These are phyloP conservation scores for Aleadryas rufinucha DNA, from an alignment of 2,113 vertebrate genomes.

Conservation along the genomic window DNA sequence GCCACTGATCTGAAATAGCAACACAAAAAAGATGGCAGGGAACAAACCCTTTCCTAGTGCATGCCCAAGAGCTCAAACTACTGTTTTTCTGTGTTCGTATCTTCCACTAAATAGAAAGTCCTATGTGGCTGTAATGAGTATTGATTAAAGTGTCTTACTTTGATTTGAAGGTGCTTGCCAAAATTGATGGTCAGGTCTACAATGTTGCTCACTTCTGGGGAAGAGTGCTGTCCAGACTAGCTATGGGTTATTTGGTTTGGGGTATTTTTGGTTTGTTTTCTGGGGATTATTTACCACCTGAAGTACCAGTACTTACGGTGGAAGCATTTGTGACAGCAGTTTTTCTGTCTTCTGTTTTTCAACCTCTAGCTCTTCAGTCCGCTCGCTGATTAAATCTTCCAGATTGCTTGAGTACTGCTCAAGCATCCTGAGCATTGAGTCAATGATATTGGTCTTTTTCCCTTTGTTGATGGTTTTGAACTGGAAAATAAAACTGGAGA, in stretches of 20 bases:
- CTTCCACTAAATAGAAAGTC: background rate
- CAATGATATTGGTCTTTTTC: constrained; percentile 92
- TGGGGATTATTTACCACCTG: background rate
- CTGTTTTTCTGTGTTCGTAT: background rate
- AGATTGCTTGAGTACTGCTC: constrained; percentile 95
- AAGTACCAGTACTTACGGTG: constrained; percentile 77
- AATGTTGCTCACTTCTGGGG: background rate
- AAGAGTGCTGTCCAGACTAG: background rate
- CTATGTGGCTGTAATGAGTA: background rate
- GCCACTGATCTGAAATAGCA: constrained; percentile 83
- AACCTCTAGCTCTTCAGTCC: constrained; percentile 89
- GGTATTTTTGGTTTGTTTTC: background rate
- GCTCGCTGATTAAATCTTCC: constrained; percentile 88
- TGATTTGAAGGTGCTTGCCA: background rate
- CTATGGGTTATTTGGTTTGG: background rate
- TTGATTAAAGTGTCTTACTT: background rate
- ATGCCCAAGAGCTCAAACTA: background rate
- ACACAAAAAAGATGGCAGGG: background rate
- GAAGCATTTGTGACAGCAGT: constrained; percentile 91
- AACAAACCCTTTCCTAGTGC: background rate
- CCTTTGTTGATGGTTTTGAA: constrained; percentile 95
- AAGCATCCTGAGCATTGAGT: constrained; percentile 93
- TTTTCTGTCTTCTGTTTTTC: constrained; percentile 96
- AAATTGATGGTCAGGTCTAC: background rate
- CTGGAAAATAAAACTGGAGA: constrained; percentile 62